phyloP scores from a whole-genome alignment of 23 tunicate genomes.

The Ciona savignyi region DNA sequence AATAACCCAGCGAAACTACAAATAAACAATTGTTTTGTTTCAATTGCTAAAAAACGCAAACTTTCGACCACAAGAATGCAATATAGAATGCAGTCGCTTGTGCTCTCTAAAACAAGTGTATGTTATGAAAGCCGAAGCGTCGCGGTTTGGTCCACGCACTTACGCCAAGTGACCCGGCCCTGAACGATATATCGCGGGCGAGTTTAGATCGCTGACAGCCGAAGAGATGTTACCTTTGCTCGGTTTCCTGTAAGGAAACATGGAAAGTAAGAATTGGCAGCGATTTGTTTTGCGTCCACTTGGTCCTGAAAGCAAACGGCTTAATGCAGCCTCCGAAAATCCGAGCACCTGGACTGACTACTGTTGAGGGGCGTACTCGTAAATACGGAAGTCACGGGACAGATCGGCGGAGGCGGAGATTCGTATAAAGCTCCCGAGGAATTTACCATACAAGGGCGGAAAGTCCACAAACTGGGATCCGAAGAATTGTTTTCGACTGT shows the following conservation, averaged over 20 bases:
- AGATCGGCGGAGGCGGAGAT: no score
- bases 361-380: not conserved
- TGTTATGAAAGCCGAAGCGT: not conserved
- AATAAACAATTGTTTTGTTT: no score
- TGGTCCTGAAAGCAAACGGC: not conserved
- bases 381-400: constrained; percentile 1
- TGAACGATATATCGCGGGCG: not conserved
- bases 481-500: no score
- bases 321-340: not conserved
- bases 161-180: not conserved
- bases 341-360: not conserved
- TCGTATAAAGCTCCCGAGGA: no score
- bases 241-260: not conserved
- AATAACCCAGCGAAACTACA: no score
- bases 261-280: not conserved
- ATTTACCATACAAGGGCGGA: no score
- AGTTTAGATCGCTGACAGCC: not conserved
- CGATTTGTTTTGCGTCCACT: not conserved
- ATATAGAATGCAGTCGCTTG: no score
- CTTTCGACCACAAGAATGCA: no score
- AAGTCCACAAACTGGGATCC: no score
- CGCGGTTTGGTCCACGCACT: not conserved
- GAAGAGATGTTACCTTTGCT: not conserved
- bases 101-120: not conserved
- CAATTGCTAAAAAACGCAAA: no score